These are phyloP conservation scores for Henricia sp. DNA, from an alignment of 53 echinoderm and acorn worm species.

Conservation along the genomic window DNA sequence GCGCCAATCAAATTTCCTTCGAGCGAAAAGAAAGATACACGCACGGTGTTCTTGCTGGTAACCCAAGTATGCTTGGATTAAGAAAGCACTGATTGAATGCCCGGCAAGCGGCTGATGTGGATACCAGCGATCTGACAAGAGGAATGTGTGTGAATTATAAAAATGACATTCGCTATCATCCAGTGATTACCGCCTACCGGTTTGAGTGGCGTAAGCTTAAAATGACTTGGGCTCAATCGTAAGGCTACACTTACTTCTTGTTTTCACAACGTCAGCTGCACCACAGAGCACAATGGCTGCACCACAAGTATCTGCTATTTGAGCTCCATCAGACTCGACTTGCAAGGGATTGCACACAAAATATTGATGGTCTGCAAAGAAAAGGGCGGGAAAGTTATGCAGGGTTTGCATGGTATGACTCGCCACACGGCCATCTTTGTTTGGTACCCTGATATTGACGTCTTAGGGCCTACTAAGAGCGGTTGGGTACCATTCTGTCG, in stretches of 20 bases:
- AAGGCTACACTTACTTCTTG: conserved; percentile 46
- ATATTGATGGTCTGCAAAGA: too few relatives aligned
- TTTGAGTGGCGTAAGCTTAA: conserved; percentile 49
- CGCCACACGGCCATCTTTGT: too few relatives aligned
- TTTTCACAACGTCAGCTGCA: conserved; percentile 45
- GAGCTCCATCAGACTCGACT: too few relatives aligned
- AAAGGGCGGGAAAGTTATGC: too few relatives aligned
- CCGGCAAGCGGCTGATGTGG: neutral
- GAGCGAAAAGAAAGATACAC: conserved; percentile 4
- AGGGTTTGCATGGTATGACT: too few relatives aligned
- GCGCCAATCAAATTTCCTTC: conserved; percentile 17
- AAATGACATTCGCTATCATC: conserved; percentile 43
- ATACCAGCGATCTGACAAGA: conserved; percentile 26
- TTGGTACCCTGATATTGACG: too few relatives aligned
- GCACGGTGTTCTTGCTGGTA: conserved; percentile 8
- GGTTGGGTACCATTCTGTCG: too few relatives aligned
- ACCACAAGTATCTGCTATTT: too few relatives aligned
- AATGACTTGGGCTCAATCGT: neutral
- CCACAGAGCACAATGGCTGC: too few relatives aligned
- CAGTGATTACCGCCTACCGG: conserved; percentile 1
- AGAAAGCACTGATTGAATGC: neutral
- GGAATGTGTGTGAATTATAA: conserved; percentile 24
- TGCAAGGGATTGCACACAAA: too few relatives aligned
- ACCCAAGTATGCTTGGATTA: neutral
- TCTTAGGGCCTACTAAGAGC: too few relatives aligned